Evolutionary conservation across 2,113 vertebrate genomes (phyloP), one percentile per base, ranked within the genome.

Genomic region (Geococcyx californianus): DNA sequence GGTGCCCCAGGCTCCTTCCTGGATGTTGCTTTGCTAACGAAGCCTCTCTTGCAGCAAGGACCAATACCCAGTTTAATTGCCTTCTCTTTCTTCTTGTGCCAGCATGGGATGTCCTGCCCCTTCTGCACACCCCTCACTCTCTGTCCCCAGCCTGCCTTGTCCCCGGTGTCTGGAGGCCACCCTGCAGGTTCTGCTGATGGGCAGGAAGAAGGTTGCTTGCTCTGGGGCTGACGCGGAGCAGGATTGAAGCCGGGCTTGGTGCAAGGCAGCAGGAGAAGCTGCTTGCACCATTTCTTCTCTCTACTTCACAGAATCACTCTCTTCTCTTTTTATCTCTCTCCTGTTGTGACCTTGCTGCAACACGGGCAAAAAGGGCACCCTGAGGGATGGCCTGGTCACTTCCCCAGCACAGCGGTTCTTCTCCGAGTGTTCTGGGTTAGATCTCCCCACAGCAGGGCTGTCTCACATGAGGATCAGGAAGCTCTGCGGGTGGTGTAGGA

Each of bases 11-110:
- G 83, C 55, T 97, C 60, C 70, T 72, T 93, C 64, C 81, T 84
- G 54, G 83, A 83, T 69, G 90, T 94, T 60, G 95, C 72, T 54
- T 95, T 96, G 54, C 89, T 97, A 86, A 95, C 94, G 86, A 94
- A 97, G 90, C 90, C 92, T 62, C 78, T 95, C 72, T 77, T 90
- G 49, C 89, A 91, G 47, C 80, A 95, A 64, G 82, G 78, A 55
- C 93, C 20, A 79, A 64, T 29, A 76, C 9, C 29, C 69, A 55
- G 42, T 87, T 94, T 64, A 91, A 90, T 68, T 93, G 85, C 49
- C 93, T 95, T 72, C 51, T 89, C 13, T 58, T 85, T 26, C 59
- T 68, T n/a, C n/a, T n/a, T n/a, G n/a, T n/a, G n/a, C n/a, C n/a
- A 81, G 62, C 36, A 85, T 66, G 26, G 36, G 29, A 8, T 84